These are phyloP conservation scores for Odocoileus hemionus DNA, from an alignment of 2,113 vertebrate species.

Conservation along the genomic window DNA sequence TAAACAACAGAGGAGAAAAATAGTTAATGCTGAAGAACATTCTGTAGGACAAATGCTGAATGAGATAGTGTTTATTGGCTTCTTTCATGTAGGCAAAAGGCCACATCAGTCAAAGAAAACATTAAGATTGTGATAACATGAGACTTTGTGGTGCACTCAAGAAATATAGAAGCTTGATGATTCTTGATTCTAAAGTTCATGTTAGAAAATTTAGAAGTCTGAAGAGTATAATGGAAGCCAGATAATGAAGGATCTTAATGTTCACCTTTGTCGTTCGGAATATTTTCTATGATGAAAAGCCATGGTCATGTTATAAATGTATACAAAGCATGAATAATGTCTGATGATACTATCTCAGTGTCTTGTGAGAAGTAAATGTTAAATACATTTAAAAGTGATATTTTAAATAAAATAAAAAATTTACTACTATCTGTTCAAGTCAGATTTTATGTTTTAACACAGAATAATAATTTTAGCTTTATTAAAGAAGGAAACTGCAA, in stretches of 20 bases:
- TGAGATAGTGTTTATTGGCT: neutral
- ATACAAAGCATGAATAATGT: neutral
- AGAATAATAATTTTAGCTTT: neutral
- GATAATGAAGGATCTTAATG: neutral
- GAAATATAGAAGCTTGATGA: neutral
- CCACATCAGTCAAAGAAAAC: neutral
- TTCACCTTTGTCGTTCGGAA: neutral
- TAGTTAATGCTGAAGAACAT: neutral
- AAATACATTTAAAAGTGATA: neutral
- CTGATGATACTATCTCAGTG: neutral
- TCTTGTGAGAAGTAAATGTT: neutral
- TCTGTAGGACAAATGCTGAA: neutral
- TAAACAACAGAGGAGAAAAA: neutral
- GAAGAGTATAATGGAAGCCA: neutral
- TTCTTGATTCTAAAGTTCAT: neutral
- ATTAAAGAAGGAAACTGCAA: neutral
- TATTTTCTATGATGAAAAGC: neutral
- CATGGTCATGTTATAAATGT: neutral
- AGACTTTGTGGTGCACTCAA: neutral
- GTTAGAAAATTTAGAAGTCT: neutral
- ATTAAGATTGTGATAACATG: neutral
- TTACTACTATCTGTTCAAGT: neutral
- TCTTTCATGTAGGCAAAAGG: neutral
- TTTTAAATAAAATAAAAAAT: neutral
- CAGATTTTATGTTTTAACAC: neutral